phyloP scores from a whole-genome alignment of 1,140 invertebrate species.

The Watersipora subatra region DNA sequence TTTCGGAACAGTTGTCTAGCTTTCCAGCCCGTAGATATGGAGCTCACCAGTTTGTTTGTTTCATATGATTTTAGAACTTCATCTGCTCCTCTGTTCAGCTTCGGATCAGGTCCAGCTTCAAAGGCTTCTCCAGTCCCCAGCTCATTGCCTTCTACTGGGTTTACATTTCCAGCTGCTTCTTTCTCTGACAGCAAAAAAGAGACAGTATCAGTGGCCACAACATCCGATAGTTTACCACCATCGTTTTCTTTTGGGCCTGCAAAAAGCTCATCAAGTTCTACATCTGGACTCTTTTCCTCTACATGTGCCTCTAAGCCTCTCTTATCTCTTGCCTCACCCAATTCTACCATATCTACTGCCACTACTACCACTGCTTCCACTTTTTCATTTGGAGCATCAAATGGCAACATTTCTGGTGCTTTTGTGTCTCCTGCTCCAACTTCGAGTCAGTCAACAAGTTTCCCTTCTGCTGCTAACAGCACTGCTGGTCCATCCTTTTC shows the following conservation, averaged over 20 bases:
- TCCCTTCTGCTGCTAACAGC: not conserved
- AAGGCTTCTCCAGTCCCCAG: not conserved
- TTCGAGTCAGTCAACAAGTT: not conserved
- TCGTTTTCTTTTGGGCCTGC: not conserved
- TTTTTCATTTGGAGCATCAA: not conserved
- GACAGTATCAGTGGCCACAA: not conserved
- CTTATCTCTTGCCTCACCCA: not conserved
- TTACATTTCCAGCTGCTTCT: not conserved
- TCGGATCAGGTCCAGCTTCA: too few relatives aligned
- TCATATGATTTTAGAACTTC: too few relatives aligned
- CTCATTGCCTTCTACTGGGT: not conserved
- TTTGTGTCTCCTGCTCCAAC: not conserved
- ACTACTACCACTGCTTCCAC: not conserved
- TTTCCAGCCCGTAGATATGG: too few relatives aligned
- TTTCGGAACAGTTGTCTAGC: too few relatives aligned
- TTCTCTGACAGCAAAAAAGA: not conserved
- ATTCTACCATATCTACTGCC: not conserved
- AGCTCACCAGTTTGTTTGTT: too few relatives aligned
- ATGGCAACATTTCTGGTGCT: not conserved
- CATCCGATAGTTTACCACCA: not conserved
- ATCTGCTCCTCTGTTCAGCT: too few relatives aligned
- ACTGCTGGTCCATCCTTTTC: not conserved
- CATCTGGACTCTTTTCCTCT: not conserved
- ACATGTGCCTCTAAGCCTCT: not conserved
- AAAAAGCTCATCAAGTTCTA: not conserved